A percentile compares a stretch with the other conserved stretches of the same genome.
Conservation (phyloP, 1,140 invertebrate species). For the Vanessa atalanta region DNA sequence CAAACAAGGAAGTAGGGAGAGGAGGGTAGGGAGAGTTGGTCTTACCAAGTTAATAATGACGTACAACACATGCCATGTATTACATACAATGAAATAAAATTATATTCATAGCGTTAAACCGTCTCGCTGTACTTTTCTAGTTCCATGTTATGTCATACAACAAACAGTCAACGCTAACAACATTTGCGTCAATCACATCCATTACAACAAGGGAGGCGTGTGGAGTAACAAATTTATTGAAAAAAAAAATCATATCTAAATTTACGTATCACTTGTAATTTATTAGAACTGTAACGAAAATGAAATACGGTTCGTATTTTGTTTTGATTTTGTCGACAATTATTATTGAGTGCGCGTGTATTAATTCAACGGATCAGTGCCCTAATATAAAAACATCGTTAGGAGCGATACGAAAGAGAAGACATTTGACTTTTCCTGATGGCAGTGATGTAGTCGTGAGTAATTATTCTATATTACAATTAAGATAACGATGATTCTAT, state of each 20-base stretch:
- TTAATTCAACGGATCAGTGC: conserved; percentile 47
- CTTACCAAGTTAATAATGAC: no score
- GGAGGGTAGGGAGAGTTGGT: no score
- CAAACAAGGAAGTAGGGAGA: no score
- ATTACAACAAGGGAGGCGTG: neutral
- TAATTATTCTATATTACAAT: conserved; percentile 28
- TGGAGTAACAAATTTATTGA: conserved; percentile 1
- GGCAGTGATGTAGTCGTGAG: conserved; percentile 82
- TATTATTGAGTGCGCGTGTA: conserved; percentile 22
- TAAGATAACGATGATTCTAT: no score
- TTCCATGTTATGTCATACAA: conserved; percentile 16
- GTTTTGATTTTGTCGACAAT: conserved; percentile 1
- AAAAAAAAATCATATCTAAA: neutral
- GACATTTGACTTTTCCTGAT: conserved; percentile 82
- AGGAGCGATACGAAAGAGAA: conserved; percentile 67
- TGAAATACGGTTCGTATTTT: neutral
- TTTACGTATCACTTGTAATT: neutral
- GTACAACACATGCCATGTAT: no score
- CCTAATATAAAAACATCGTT: conserved; percentile 58
- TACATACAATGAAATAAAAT: no score
- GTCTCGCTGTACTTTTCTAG: neutral
- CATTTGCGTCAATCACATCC: conserved; percentile 3
- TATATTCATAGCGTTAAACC: no score
- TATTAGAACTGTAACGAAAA: conserved; percentile 8
- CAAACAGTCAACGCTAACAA: conserved; percentile 11